Evolutionary conservation across 2,113 vertebrate genomes (phyloP).

Genomic region (Oncorhynchus masou): DNA sequence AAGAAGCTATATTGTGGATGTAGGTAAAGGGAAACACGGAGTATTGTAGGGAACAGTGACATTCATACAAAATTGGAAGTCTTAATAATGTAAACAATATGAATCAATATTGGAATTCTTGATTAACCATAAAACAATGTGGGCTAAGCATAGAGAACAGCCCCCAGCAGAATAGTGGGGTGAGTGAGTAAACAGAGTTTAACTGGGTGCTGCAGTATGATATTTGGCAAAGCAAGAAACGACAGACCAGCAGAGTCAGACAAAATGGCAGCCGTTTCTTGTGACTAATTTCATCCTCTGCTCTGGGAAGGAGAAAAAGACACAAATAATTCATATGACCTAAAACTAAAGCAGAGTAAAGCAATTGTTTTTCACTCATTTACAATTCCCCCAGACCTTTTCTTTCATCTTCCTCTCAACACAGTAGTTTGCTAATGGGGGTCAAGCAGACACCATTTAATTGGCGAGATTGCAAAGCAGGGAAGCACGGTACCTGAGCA

Average conservation of each 20-base stretch:
- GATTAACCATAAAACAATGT: neutral
- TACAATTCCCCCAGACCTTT: neutral
- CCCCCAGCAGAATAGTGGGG: neutral
- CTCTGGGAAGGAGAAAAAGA: neutral
- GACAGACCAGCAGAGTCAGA: neutral
- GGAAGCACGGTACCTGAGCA: neutral
- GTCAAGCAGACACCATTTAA: slow-evolving; percentile 27
- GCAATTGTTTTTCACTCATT: neutral
- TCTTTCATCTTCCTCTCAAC: neutral
- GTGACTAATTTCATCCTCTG: neutral
- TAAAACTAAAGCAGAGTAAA: neutral
- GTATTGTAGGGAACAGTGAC: neutral
- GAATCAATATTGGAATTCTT: neutral
- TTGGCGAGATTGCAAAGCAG: slow-evolving; percentile 25
- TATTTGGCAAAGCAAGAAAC: neutral
- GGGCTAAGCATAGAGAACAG: neutral
- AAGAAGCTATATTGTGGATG: neutral
- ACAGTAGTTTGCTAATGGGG: slow-evolving; percentile 21
- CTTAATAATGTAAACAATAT: neutral
- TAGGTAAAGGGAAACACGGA: neutral
- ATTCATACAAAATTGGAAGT: too few relatives aligned
- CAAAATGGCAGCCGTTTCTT: neutral
- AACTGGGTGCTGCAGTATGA: neutral
- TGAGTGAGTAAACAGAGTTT: neutral
- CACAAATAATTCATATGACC: neutral